Conservation (phyloP, 2,797 vertebrate genomes). For the Phoeniculus purpureus region DNA sequence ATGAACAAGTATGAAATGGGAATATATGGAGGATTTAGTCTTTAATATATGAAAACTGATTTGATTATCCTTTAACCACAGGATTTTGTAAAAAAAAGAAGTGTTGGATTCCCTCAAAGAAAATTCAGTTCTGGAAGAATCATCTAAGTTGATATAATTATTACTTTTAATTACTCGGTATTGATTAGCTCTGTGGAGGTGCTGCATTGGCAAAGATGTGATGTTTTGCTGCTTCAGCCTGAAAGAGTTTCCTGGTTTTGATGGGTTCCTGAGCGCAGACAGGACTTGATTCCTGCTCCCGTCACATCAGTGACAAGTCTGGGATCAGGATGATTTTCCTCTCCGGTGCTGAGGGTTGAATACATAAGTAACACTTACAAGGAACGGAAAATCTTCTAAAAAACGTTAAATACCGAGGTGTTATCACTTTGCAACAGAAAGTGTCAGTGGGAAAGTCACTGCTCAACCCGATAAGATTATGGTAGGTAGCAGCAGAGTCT, state of each 20-base stretch:
- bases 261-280: background rate
- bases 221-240: background rate
- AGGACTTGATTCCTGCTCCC: background rate
- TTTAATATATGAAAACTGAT: constrained; percentile 24
- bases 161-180: background rate
- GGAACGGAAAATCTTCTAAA: background rate
- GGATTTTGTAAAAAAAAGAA: background rate
- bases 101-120: background rate
- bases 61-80: constrained; percentile 29
- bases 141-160: background rate
- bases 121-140: background rate
- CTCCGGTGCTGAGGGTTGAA: background rate
- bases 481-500: background rate
- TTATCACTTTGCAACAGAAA: background rate
- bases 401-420: background rate
- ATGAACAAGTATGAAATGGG: constrained; percentile 26
- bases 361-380: background rate
- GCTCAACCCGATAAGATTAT: background rate
- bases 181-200: background rate
- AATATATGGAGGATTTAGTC: constrained; percentile 20
- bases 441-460: background rate
- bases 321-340: background rate
- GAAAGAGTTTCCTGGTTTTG: background rate
- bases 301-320: background rate
- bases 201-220: background rate